Percentiles rank a stretch among this genome's conserved stretches.
Conservation (phyloP, 2,113 vertebrate species). For the Anhinga rufa region DNA sequence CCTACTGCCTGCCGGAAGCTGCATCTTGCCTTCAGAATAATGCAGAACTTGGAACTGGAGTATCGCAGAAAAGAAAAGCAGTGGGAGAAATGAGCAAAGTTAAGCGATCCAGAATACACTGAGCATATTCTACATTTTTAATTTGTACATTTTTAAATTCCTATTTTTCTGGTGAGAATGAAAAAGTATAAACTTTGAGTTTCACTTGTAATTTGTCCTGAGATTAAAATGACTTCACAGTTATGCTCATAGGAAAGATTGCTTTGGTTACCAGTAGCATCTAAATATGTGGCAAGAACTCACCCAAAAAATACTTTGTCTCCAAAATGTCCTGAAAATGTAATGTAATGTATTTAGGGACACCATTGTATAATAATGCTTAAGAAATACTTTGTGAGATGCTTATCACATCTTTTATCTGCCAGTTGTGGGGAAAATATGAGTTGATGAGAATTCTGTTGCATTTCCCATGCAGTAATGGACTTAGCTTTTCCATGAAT, state of each 20-base stretch:
- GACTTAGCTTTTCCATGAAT: not conserved
- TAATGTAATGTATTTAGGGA: not conserved
- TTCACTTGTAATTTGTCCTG: not conserved
- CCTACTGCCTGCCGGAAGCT: conserved; percentile 79
- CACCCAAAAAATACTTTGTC: not conserved
- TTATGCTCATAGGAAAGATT: not conserved
- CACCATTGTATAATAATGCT: not conserved
- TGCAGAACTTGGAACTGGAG: conserved; percentile 43
- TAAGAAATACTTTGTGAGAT: not conserved
- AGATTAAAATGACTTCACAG: conserved; percentile 3
- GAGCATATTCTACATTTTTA: not conserved
- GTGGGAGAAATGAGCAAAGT: conserved; percentile 62
- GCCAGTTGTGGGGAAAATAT: not conserved
- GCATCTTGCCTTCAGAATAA: conserved; percentile 34
- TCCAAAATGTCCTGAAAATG: not conserved
- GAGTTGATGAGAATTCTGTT: not conserved
- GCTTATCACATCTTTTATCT: not conserved
- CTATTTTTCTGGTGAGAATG: not conserved
- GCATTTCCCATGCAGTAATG: not conserved
- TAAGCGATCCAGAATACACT: conserved; percentile 80
- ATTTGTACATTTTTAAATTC: not conserved
- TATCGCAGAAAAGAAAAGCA: conserved; percentile 88
- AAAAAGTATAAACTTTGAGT: not conserved
- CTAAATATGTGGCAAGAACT: not conserved
- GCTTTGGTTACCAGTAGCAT: not conserved